Evolutionary conservation across 2,888 invertebrate species (phyloP).

Genomic region (Pocota personata): DNA sequence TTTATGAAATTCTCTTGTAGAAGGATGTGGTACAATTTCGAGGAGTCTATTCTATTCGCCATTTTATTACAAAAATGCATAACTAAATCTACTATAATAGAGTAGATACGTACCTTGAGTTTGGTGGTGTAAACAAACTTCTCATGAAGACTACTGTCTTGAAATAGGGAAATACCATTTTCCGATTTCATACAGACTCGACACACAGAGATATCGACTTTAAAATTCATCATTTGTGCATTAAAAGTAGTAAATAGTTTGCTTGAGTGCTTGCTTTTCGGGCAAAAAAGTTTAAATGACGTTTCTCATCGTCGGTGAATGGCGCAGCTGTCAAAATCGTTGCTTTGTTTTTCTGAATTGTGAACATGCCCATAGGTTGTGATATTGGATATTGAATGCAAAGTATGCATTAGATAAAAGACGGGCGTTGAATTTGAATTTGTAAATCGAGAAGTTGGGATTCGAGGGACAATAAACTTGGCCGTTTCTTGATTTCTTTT

Average conservation of each 20-base stretch:
- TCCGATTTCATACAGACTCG: constrained; percentile 79
- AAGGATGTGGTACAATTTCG: constrained; percentile 62
- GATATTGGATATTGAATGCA: neutral
- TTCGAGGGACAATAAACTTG: too few relatives aligned
- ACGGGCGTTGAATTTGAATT: neutral
- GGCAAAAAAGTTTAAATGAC: constrained; percentile 18
- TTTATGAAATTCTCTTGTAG: neutral
- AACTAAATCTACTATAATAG: constrained; percentile 75
- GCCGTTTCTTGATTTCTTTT: too few relatives aligned
- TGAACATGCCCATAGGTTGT: neutral
- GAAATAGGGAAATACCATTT: constrained; percentile 74
- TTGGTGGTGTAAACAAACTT: constrained; percentile 78
- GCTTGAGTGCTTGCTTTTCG: neutral
- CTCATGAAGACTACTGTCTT: constrained; percentile 73
- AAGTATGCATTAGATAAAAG: neutral
- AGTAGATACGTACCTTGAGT: constrained; percentile 75
- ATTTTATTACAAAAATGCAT: constrained; percentile 70
- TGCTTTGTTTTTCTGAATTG: constrained; percentile 12
- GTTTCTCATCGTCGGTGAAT: neutral
- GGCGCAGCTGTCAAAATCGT: constrained; percentile 12
- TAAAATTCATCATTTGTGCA: constrained; percentile 76
- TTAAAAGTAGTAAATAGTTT: neutral
- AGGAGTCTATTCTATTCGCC: constrained; percentile 45
- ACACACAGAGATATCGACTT: constrained; percentile 79
- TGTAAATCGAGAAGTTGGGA: neutral